Base-by-base conservation (phyloP, 2,797 vertebrate genomes). In the Heterohyrax brucei region DNA sequence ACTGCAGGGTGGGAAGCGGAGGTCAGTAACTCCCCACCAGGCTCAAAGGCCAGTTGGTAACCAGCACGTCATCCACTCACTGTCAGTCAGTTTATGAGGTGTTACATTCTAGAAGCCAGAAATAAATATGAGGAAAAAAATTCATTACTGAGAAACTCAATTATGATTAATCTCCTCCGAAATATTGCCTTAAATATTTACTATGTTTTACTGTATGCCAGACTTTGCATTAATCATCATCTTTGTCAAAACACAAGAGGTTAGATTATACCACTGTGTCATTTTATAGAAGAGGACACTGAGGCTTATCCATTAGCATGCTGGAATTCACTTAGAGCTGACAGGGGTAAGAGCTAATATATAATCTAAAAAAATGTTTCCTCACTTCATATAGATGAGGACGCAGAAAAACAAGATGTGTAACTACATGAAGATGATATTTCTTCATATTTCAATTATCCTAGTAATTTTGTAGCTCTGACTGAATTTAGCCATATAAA, bases 401-500 rank as follows among this genome's bases (percentile, higher is more conserved):
- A 33, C 44, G 33, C 46, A 56, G 68, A 33, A 81, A 56, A 21
- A 62, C 14, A 44, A 73, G 30, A 39, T n/a, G 48, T 13, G 13
- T 39, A 76, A 68, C 56, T 56, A 77, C 28, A 44, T 77, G 39
- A 68, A 92, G 64, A 75, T 75, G 46, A n/a, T n/a, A 28, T 76
- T 68, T 87, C 53, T 87, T 87, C 56, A 59, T 7, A 5, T 3
- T 2, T 59, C 39, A 76, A 16, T 76, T 88, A 53, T 53, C 21
- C 5, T 30, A 16, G 48, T 44, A 44, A 82, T 88, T 82, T 88
- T 46, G 50, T 33, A 88, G 30, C 10, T 70, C 28, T 80, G 18
- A 19, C 39, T 70, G 72, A 83, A 89, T 82, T 76, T 83, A 68
- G n/a, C 50, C 77, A 18, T 68, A 24, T 77, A 89, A 89, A 39